Evolutionary conservation across 2,113 vertebrate genomes (phyloP), one percentile per base, ranked within the genome.

Genomic region (Phalacrocorax carbo): DNA sequence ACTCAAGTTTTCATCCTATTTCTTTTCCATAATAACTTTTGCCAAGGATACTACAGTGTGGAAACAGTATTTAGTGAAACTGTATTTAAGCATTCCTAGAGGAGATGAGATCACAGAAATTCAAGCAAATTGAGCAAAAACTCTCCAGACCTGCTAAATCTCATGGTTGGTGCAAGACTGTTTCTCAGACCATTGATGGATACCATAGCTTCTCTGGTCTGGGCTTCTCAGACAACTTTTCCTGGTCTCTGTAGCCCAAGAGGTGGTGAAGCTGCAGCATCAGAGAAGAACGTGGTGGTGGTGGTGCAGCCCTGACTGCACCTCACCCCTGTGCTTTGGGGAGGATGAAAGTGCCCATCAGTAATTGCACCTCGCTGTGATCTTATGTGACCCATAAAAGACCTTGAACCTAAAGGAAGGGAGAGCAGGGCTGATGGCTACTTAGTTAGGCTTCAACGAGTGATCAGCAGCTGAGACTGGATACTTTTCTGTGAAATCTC

Each of bases 391-490:
- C 13, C 38, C 26, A 8, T 20, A 3, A 29, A 62, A 60, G 3
- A 44, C 21, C 26, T 27, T 27, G 65, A 32, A 38, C 6, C 0
- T 0, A 48, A 42, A 75, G 29, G 23, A 54, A 18, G 9, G 16
- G 51, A 44, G 20, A 26, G 34, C 27, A 60, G 81, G 44, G 25
- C 22, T 15, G 26, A 13, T 30, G 42, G 22, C 15, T n/a, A 13
- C 27, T 11, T 61, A 25, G 60, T 36, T 16, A 40, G 64, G 5
- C 22, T 44, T 54, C 7, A 10, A 9, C 27, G 76, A 30, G 23
- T 30, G 64, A 26, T 34, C 15, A 66, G 36, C 21, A 40, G 30
- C 42, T 52, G 52, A 52, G 40, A 16, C 12, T 51, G 82, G 25
- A 46, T 55, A 49, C 5, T 84, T 25, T 90, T 15, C 68, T 58